phyloP scores from a whole-genome alignment of 37 sponge, comb jelly and placozoan species.

The Haliclona indistincta region DNA sequence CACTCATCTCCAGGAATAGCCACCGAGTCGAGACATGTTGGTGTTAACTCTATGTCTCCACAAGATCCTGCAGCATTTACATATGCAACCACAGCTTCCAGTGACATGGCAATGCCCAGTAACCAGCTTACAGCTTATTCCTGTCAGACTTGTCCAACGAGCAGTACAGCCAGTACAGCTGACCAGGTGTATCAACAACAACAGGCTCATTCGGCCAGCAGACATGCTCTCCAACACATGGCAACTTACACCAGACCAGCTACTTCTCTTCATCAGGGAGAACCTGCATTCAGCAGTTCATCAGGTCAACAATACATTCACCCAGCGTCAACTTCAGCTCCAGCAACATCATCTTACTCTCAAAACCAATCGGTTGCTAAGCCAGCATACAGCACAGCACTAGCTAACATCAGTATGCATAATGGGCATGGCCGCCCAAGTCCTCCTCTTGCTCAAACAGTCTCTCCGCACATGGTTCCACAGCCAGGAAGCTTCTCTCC shows the following conservation, averaged over 20 bases:
- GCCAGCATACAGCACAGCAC: neutral
- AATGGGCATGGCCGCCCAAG: neutral
- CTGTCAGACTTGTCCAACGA: neutral
- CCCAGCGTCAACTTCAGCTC: neutral
- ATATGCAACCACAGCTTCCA: too few relatives aligned
- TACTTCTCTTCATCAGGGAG: neutral
- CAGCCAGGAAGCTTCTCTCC: neutral
- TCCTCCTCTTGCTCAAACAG: neutral
- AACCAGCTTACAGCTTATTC: neutral
- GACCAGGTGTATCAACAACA: too few relatives aligned
- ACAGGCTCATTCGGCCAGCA: too few relatives aligned
- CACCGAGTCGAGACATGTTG: neutral
- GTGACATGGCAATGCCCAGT: neutral
- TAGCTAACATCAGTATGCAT: neutral
- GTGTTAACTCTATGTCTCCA: neutral
- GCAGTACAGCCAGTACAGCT: too few relatives aligned
- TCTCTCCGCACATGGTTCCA: neutral
- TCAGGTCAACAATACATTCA: neutral
- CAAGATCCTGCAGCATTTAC: neutral
- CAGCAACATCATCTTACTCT: too few relatives aligned
- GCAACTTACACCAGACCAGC: neutral
- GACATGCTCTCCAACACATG: too few relatives aligned
- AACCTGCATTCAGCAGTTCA: too few relatives aligned
- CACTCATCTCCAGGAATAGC: conserved; percentile 3
- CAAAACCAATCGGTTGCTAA: neutral